Conservation (phyloP, 2,113 vertebrate genomes). For the Bubo bubo region DNA sequence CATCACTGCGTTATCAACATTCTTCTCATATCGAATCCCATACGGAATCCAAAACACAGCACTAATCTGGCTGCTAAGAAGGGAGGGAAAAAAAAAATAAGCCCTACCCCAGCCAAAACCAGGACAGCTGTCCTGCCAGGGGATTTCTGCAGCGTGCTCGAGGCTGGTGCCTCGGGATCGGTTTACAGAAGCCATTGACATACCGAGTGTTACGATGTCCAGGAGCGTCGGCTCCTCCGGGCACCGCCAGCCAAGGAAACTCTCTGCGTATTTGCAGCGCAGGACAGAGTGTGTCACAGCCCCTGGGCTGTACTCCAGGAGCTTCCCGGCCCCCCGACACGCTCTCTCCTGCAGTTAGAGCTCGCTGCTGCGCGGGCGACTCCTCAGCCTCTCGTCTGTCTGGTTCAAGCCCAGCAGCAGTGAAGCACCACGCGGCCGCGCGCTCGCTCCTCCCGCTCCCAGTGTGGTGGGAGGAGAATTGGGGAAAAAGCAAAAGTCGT, state of each 20-base stretch:
- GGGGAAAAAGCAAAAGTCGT: too few species aligned
- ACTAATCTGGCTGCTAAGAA: too few species aligned
- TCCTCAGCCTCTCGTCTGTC: neutral
- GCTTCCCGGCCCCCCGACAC: neutral
- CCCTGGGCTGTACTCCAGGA: neutral
- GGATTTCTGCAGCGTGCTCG: neutral
- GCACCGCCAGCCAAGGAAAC: neutral
- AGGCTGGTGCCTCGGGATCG: neutral
- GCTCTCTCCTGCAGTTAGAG: neutral
- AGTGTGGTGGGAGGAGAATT: too few species aligned
- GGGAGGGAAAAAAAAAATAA: too few species aligned
- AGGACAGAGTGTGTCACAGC: neutral
- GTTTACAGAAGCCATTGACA: neutral
- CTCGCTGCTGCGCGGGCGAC: neutral
- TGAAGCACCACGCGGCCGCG: too few species aligned
- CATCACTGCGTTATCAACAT: too few species aligned
- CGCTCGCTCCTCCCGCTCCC: too few species aligned
- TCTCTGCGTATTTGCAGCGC: accelerated
- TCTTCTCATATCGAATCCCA: too few species aligned
- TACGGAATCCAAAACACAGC: too few species aligned
- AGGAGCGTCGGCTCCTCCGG: neutral
- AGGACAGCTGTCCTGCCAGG: neutral
- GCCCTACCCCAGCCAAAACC: too few species aligned
- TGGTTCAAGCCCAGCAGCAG: too few species aligned
- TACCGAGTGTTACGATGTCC: neutral